Conservation (phyloP, 2,888 invertebrate species). For the Platerodrilus igneus region DNA sequence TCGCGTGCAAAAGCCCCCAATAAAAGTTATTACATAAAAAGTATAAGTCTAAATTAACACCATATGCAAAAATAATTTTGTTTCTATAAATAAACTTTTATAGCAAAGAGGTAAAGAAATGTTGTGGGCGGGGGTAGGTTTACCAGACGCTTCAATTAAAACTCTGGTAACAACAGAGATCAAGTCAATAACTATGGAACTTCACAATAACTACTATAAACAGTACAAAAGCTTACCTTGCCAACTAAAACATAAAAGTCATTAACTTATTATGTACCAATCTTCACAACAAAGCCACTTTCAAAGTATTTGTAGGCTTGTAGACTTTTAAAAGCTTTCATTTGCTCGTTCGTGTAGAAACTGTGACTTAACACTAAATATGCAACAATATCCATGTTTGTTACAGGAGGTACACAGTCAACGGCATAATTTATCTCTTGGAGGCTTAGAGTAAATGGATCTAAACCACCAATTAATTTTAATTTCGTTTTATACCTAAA, state of each 20-base stretch:
- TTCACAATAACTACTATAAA: too few species aligned
- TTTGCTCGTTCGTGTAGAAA: constrained; percentile 18
- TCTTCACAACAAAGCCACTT: constrained; percentile 14
- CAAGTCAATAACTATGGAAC: too few species aligned
- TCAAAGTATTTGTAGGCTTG: constrained; percentile 20
- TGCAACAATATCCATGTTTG: constrained; percentile 12
- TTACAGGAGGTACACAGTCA: constrained; percentile 4
- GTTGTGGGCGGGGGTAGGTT: too few species aligned
- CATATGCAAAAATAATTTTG: too few species aligned
- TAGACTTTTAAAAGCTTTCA: constrained; percentile 20
- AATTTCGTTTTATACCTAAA: constrained; percentile 8
- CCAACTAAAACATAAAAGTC: constrained; percentile 11
- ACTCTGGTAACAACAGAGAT: too few species aligned
- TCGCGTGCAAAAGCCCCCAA: too few species aligned
- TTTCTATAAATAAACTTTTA: too few species aligned
- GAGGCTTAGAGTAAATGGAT: constrained; percentile 8
- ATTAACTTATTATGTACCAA: constrained; percentile 4
- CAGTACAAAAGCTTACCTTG: constrained; percentile 8
- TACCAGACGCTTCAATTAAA: too few species aligned
- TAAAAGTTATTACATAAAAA: too few species aligned
- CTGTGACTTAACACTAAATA: constrained; percentile 21
- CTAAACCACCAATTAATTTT: constrained; percentile 6
- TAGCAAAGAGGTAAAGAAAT: too few species aligned
- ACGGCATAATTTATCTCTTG: constrained; percentile 6
- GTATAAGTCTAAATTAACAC: too few species aligned